Evolutionary conservation across 2,113 vertebrate genomes (phyloP).

Genomic region (Camelus bactrianus): DNA sequence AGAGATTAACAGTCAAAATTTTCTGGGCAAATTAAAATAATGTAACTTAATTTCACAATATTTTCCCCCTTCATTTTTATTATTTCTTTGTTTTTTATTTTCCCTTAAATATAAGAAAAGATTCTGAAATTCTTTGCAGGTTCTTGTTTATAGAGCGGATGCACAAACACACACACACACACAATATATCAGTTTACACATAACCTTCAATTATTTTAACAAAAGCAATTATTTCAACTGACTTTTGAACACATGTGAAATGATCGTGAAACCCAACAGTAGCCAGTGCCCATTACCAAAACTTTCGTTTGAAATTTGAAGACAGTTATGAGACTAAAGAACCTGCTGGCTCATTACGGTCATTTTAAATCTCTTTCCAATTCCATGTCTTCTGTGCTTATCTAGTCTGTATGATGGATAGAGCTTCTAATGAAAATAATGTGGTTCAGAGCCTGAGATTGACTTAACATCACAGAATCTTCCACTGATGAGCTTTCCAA

Average conservation of each 20-base stretch:
- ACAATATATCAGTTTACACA: background rate
- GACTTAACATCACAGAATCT: slow-evolving; percentile 37
- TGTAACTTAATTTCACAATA: background rate
- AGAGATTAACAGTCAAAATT: background rate
- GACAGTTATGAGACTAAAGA: background rate
- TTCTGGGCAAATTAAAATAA: background rate
- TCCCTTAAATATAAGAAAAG: background rate
- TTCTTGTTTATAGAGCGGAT: background rate
- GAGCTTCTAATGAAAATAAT: slow-evolving; percentile 34
- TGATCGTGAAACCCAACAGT: slow-evolving; percentile 15
- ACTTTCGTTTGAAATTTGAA: slow-evolving; percentile 41
- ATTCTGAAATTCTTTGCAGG: slow-evolving; percentile 1
- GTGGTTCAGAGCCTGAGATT: background rate
- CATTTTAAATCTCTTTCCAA: slow-evolving; percentile 46
- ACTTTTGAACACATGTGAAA: slow-evolving; percentile 56
- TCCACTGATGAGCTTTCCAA: background rate
- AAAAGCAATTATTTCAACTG: slow-evolving; percentile 21
- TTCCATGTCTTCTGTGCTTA: slow-evolving; percentile 43
- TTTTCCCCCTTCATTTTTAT: background rate
- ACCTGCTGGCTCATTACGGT: background rate
- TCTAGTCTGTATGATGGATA: slow-evolving; percentile 24
- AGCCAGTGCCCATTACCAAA: background rate
- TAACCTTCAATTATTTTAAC: slow-evolving; percentile 39
- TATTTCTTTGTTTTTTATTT: background rate
- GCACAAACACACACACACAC: background rate